These are phyloP conservation scores for Tetranychus truncatus DNA, from an alignment of 2,888 invertebrate species.

Conservation along the genomic window DNA sequence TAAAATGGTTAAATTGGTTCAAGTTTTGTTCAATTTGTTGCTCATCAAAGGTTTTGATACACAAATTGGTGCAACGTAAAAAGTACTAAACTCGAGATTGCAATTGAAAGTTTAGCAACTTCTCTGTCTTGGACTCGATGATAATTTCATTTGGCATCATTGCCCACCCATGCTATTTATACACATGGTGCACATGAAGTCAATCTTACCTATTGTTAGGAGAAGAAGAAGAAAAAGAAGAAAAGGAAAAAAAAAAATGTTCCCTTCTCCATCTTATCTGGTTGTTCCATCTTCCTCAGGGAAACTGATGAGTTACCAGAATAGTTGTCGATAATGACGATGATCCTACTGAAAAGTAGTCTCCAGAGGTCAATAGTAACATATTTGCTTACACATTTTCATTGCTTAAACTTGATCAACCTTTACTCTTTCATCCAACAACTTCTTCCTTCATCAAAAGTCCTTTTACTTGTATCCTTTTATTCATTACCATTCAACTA, in stretches of 20 bases:
- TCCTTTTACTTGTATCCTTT: not conserved
- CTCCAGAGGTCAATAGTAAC: constrained; percentile 1
- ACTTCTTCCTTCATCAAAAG: not conserved
- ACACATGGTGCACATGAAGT: no score
- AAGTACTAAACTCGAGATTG: not conserved
- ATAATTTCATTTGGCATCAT: not conserved
- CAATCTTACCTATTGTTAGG: not conserved
- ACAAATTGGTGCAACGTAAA: not conserved
- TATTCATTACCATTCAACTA: not conserved
- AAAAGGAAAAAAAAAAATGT: not conserved
- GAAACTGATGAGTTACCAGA: not conserved
- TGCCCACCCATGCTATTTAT: not conserved
- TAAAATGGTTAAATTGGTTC: not conserved
- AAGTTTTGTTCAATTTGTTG: not conserved
- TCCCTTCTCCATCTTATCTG: not conserved
- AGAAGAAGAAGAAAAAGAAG: not conserved
- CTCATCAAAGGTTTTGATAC: not conserved
- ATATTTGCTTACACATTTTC: not conserved
- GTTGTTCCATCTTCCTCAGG: not conserved
- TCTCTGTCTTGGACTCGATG: not conserved
- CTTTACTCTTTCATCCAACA: not conserved
- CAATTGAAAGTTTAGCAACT: not conserved
- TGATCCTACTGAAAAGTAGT: not conserved
- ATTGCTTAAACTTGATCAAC: not conserved
- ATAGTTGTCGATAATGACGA: not conserved